A percentile compares a stretch with the other conserved stretches of the same genome.
Evolutionary conservation across 1,140 invertebrate genomes (phyloP).

Genomic region (Apis florea): DNA sequence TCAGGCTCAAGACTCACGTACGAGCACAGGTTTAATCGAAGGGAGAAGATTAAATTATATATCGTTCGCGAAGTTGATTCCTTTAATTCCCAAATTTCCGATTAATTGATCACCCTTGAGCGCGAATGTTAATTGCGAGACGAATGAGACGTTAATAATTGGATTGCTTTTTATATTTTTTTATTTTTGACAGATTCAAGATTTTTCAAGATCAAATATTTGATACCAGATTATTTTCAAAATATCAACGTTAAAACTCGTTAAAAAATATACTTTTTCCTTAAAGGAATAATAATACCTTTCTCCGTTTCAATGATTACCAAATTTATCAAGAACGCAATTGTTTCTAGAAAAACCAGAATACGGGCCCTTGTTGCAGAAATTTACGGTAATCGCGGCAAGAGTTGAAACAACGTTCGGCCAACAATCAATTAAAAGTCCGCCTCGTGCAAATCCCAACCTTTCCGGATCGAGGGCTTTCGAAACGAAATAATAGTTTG

Average conservation of each 20-base stretch:
- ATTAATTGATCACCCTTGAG: conserved; percentile 37
- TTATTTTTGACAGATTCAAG: no score
- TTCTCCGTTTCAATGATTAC: background rate
- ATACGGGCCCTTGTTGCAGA: background rate
- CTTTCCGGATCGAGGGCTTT: conserved; percentile 41
- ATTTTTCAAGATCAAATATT: no score
- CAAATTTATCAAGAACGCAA: background rate
- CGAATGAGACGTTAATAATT: background rate
- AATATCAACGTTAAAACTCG: no score
- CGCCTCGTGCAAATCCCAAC: conserved; percentile 46
- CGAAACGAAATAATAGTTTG: conserved; percentile 66
- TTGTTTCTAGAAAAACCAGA: background rate
- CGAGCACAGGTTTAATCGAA: conserved; percentile 59
- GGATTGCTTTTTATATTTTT: background rate
- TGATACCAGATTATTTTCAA: no score
- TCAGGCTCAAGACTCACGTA: conserved; percentile 62
- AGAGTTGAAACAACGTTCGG: conserved; percentile 9
- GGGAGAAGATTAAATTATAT: conserved; percentile 65
- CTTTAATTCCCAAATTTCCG: conserved; percentile 41
- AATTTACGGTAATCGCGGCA: background rate
- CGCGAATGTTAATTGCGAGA: background rate
- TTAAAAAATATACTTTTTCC: no score
- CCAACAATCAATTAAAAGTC: conserved; percentile 57
- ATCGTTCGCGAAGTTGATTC: conserved; percentile 31
- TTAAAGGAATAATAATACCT: background rate